Base-by-base conservation (phyloP, 2,888 invertebrate species). In the Nemoura dubitans region DNA sequence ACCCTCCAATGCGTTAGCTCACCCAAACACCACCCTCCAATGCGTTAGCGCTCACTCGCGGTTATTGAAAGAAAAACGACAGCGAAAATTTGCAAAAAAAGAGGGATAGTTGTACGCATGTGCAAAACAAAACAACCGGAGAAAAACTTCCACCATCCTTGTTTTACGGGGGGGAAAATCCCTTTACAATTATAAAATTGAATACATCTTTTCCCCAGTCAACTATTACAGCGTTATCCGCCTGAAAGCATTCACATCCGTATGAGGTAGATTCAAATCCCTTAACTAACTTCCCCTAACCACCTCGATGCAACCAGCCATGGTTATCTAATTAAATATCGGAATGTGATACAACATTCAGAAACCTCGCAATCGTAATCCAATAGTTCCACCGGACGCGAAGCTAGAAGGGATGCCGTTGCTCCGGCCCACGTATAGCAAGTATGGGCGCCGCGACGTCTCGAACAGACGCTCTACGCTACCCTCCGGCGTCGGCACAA, bases 301-400 rank as follows among this genome's bases (percentile, higher is more conserved):
- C 59, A 59, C 59, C 59, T 14, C 36, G 2, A 21, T 78, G 27
- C 78, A 78, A 21, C 78, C 28, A 78, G 3, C 10, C 28, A 78
- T 28, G 25, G 5, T 78, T 27, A 1, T 21, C 27, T 78, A 78
- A 78, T 78, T 78, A 78, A 78, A 78, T 78, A 78, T 78, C 78
- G 78, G 78, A 78, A 78, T 78, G 26, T 78, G 27, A 78, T 78
- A 28, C 28, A 78, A 26, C 78, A 5, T 3, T 10, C 76, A 76
- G 16, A 26, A 7, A 26, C 5, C n/a, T 25, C 78, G 78, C 25
- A 59, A 59, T 59, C 59, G 59, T 59, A 59, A 59, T 59, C 59
- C 59, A 14, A 59, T 59, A 59, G 16, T 21, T 59, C n/a, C 21
- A 21, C 59, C 59, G 14, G 14, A 10, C 16, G 59, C 59, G 59